Base-by-base conservation (phyloP, 2,888 invertebrate genomes). In the Abrostola tripartita region DNA sequence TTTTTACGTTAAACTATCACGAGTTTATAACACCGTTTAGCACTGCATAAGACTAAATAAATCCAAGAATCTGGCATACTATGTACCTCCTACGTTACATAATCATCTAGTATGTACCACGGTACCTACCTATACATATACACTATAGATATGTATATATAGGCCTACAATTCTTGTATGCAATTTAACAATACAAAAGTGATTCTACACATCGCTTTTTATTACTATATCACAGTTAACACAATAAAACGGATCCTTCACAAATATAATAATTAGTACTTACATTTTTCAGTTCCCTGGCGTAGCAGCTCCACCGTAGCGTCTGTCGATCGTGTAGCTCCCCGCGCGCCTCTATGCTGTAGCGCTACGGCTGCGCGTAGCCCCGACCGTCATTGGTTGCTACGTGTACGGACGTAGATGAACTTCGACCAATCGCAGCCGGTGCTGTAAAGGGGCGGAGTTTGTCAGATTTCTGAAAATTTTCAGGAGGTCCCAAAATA, bases 391-490 rank as follows among this genome's bases (percentile, higher is more conserved):
- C 87, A 94, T 94, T 94, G 94, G 94, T 83, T 82, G 86, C 80
- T 74, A 83, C 82, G 81, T 76, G 76, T 84, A 83, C 89, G 79
- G 88, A 90, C 88, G 88, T 90, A 88, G 88, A 86, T 82, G 78
- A 76, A 81, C 68, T 77, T 74, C 85, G 77, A 79, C 94, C 93
- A 94, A 94, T 94, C 85, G 81, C 84, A 69, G 82, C 74, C 78
- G 68, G 66, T 74, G 68, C 92, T 92, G 90, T 87, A 92, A 92
- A 87, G 87, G 86, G 94, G 94, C 90, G 93, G 87, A 84, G 91
- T 86, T 89, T 88, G 87, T 85, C 81, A 90, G 88, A 87, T 93
- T 94, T 93, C 94, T 89, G 94, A 93, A 93, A 92, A 90, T 88
- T 92, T 93, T 92, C 92, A 93, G 93, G 81, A 87, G 82, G 76